Conservation (phyloP, 2,888 invertebrate genomes). For the Ernsta delagoae region DNA sequence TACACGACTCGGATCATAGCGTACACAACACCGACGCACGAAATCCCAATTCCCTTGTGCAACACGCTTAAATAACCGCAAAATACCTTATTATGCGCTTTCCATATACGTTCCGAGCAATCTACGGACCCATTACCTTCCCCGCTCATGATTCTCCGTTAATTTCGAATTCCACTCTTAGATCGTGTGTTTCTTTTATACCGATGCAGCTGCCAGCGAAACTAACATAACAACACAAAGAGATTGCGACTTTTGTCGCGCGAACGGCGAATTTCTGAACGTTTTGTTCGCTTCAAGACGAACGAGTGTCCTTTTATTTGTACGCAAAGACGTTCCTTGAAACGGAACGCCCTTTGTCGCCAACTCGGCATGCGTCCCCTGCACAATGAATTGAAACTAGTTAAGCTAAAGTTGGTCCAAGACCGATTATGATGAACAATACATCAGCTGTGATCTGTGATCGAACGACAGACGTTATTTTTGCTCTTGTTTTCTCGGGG, state of each 20-base stretch:
- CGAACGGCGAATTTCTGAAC: constrained; percentile 63
- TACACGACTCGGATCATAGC: constrained; percentile 66
- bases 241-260: constrained; percentile 77
- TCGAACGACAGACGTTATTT: constrained; percentile 47
- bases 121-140: constrained; percentile 74
- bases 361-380: constrained; percentile 55
- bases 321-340: constrained; percentile 70
- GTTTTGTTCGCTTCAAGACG: constrained; percentile 70
- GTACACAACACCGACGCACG: constrained; percentile 69
- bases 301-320: constrained; percentile 64
- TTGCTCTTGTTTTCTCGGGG: constrained; percentile 44
- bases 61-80: constrained; percentile 82
- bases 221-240: constrained; percentile 72
- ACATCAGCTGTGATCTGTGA: constrained; percentile 26
- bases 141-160: constrained; percentile 74
- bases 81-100: constrained; percentile 83
- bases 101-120: constrained; percentile 81
- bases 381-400: constrained; percentile 46
- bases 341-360: constrained; percentile 73
- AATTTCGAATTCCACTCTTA: constrained; percentile 73
- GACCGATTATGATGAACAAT: constrained; percentile 56
- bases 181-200: constrained; percentile 72
- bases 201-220: constrained; percentile 72
- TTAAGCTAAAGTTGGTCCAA: constrained; percentile 61
- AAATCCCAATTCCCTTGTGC: constrained; percentile 81